Evolutionary conservation across 2,113 vertebrate genomes (phyloP), one percentile per base, ranked within the genome.

Genomic region (Odontesthes bonariensis): DNA sequence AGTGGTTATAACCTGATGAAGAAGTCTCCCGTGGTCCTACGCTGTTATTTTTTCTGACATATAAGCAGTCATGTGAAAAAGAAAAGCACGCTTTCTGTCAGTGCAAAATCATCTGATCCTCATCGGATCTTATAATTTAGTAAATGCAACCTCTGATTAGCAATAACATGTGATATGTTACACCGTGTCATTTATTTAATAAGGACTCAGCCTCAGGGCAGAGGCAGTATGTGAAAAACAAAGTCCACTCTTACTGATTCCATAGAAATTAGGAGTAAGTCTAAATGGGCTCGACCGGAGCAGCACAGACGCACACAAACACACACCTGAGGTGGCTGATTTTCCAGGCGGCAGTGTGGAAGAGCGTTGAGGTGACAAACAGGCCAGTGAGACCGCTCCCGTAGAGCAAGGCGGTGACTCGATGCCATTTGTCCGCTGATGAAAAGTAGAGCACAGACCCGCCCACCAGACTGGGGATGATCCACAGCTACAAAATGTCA

Each of bases 301-400:
- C 27, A 27, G 14, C 9, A 33, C 12, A 59, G 9, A 32, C 44
- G 17, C 9, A 35, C 1, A 59, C 12, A 61, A 22, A 64, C 42
- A 75, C 69, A 62, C 33, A 77, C 97, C 95, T 93, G 89, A 96
- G 95, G 20, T 98, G 96, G 86, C 96, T 94, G 85, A 96, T 97
- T 92, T 96, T 98, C 96, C 96, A 97, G 71, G 96, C 95, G 76
- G 96, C 91, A 0, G 95, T 96, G 91, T 97, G 97, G 89, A 97
- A 98, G 63, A 96, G 86, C 0, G 96, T 97, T 55, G 97, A 97
- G 53, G 97, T 96, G 35, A 96, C 92, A 23, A 98, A 98, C 57
- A 97, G 95, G 63, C 96, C 95, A 0, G 95, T 96, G 69, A 98
- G 94, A 4, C 96, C 96, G 0, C 95, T 92, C 67, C 96, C 96